Evolutionary conservation across 2,797 vertebrate species (phyloP), one percentile per base, ranked within the genome.

Genomic region (Molothrus aeneus): DNA sequence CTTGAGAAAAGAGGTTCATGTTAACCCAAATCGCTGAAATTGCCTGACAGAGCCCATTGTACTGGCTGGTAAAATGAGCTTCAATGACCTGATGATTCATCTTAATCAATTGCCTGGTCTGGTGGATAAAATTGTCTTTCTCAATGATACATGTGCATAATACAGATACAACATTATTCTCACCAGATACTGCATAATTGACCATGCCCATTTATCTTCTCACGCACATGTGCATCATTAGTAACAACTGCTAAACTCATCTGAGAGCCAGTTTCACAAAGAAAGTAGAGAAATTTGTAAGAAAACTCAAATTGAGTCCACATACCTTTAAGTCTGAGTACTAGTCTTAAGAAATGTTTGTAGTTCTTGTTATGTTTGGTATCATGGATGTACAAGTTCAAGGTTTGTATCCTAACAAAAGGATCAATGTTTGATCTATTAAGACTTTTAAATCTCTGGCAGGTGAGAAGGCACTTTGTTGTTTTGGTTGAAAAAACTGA

Each of bases 171-270:
- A 34, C 64, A 54, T 90, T 88, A 59, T 91, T 90, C 72, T 95
- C 87, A 69, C 25, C 65, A 75, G 57, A 82, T 91, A 91, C 31
- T 86, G 57, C 64, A 90, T 90, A 95, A 93, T 96, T 95, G 93
- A 91, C 57, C 7, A 7, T 88, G 31, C 17, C 50, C 68, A 82
- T 95, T 96, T 92, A 47, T 95, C 86, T 94, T 86, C 75, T 88
- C 65, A 36, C 66, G 43, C 50, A 48, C 73, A n/a, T 48, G 84
- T 31, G 75, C 65, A 78, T 85, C 79, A 53, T 74, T 71, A 93
- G 65, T 38, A 92, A 72, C 40, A 78, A 80, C 63, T 59, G 50
- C 51, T 91, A 88, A 84, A 72, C 65, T 78, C 61, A 47, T 24
- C 38, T 86, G 64, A 78, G 53, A 85, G 19, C 7, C 47, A 75